phyloP scores from a whole-genome alignment of 2,888 invertebrate species.

The Mesoligia furuncula region DNA sequence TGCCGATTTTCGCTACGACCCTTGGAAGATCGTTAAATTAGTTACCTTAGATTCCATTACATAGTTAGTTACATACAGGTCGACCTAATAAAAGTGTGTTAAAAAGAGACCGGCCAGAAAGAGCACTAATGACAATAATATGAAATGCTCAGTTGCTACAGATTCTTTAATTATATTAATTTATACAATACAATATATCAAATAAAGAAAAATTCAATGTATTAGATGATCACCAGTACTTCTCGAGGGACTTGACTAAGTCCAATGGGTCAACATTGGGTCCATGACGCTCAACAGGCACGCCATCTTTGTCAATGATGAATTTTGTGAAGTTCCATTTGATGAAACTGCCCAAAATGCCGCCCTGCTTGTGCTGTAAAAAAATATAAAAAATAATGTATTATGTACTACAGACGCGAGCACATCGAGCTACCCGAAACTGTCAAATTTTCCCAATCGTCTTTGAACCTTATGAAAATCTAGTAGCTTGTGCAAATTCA shows the following conservation, averaged over 20 bases:
- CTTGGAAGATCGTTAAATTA: too few relatives aligned
- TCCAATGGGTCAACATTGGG: constrained; percentile 91
- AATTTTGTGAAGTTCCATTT: constrained; percentile 97
- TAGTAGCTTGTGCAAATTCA: constrained; percentile 6
- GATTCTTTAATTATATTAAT: neutral
- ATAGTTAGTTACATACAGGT: too few relatives aligned
- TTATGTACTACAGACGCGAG: too few relatives aligned
- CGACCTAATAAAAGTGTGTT: too few relatives aligned
- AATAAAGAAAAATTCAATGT: constrained; percentile 37
- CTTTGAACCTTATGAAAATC: too few relatives aligned
- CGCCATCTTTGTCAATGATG: constrained; percentile 93
- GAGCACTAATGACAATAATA: neutral
- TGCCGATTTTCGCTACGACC: too few relatives aligned
- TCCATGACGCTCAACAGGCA: constrained; percentile 92
- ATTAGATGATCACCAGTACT: constrained; percentile 85
- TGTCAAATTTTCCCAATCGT: too few relatives aligned
- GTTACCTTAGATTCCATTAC: too few relatives aligned
- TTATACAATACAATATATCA: neutral
- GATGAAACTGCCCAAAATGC: constrained; percentile 91
- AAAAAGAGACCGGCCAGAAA: too few relatives aligned
- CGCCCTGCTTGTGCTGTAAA: constrained; percentile 88
- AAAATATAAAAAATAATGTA: constrained; percentile 13
- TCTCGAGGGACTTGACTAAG: constrained; percentile 89
- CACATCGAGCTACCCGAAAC: too few relatives aligned
- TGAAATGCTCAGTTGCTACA: neutral